Conservation (phyloP, 2,888 invertebrate species). For the Pimpla rufipes region DNA sequence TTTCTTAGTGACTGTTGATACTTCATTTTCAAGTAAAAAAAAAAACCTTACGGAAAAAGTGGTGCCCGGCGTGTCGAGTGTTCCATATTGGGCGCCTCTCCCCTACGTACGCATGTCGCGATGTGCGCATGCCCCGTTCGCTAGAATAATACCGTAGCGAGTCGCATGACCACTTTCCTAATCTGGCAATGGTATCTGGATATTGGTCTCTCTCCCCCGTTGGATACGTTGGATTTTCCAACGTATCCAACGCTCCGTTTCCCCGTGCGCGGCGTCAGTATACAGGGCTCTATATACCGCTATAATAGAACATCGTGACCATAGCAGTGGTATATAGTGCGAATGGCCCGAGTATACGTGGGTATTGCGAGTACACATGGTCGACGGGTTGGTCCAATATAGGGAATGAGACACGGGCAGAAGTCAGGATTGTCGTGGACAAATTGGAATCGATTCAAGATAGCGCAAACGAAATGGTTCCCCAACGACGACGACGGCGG, state of each 20-base stretch:
- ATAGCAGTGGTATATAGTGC: neutral
- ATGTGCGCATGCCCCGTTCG: neutral
- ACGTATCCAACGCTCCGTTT: neutral
- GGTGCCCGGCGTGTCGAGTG: too few relatives aligned
- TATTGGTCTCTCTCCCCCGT: constrained; percentile 57
- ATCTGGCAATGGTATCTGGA: constrained; percentile 59
- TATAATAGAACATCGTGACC: too few relatives aligned
- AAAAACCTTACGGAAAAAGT: too few relatives aligned
- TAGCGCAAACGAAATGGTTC: constrained; percentile 43
- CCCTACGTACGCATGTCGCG: too few relatives aligned
- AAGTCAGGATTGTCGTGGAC: constrained; percentile 63
- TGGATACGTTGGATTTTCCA: constrained; percentile 38
- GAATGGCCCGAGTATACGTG: neutral
- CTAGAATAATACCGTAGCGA: constrained; percentile 20
- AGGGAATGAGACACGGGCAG: constrained; percentile 59
- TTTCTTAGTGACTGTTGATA: too few relatives aligned
- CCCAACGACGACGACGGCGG: constrained; percentile 7
- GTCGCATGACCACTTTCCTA: constrained; percentile 53
- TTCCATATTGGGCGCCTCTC: too few relatives aligned
- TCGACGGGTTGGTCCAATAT: neutral
- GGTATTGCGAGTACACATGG: neutral
- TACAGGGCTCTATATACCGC: too few relatives aligned
- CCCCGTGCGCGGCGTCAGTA: neutral
- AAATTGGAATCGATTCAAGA: constrained; percentile 68
- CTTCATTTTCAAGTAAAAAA: too few relatives aligned